Conservation (phyloP, 2,797 vertebrate species). For the Chaunax sp. region DNA sequence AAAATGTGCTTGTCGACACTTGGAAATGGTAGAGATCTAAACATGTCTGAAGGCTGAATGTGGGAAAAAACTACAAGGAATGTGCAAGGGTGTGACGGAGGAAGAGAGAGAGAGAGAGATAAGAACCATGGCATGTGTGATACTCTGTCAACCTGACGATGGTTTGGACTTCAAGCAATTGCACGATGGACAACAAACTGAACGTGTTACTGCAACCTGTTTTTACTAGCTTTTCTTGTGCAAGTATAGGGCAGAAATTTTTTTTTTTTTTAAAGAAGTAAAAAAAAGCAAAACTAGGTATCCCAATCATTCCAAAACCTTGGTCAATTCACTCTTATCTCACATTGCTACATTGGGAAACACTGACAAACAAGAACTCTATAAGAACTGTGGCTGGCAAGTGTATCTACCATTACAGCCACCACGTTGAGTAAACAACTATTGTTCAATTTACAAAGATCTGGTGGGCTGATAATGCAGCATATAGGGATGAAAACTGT, state of each 20-base stretch:
- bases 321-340: slow-evolving; percentile 39
- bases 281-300: slow-evolving; percentile 20
- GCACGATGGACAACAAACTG: slow-evolving; percentile 8
- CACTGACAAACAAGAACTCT: slow-evolving; percentile 23
- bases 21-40: slow-evolving; percentile 9
- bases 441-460: slow-evolving; percentile 45
- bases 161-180: not conserved
- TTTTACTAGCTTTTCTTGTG: slow-evolving; percentile 23
- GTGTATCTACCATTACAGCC: slow-evolving; percentile 7
- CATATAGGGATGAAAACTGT: not conserved
- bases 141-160: slow-evolving; percentile 12
- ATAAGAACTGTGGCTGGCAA: slow-evolving; percentile 10
- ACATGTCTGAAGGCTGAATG: slow-evolving; percentile 5
- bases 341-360: slow-evolving; percentile 36
- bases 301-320: slow-evolving; percentile 4
- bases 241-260: slow-evolving; percentile 12
- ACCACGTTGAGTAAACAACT: slow-evolving; percentile 19
- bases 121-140: not conserved
- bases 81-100: not conserved
- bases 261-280: too few relatives aligned
- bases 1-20: slow-evolving; percentile 11
- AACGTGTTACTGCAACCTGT: slow-evolving; percentile 10
- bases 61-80: not conserved
- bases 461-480: slow-evolving; percentile 5
- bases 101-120: not conserved